Evolutionary conservation across 92 coral and sea anemone genomes (phyloP).

Genomic region (Plumapathes pennacea): DNA sequence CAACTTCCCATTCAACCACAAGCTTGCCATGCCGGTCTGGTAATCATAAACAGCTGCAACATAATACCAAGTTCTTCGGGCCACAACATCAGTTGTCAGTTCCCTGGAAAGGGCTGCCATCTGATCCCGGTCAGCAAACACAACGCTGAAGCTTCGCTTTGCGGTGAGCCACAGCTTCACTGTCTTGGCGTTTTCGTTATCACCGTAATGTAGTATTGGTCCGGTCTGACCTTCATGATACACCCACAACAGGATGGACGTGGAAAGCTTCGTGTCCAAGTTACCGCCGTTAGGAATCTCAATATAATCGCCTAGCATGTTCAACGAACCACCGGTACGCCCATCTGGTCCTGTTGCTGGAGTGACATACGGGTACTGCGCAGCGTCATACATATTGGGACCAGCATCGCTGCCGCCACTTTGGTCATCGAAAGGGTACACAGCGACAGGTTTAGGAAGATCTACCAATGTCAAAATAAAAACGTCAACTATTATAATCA

Average conservation of each 20-base stretch:
- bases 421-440: slow-evolving; percentile 22
- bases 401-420: slow-evolving; percentile 25
- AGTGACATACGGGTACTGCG: background rate
- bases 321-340: slow-evolving; percentile 4
- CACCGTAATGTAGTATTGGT: slow-evolving; percentile 16
- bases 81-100: background rate
- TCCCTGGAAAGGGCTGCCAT: background rate
- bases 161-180: background rate
- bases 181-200: background rate
- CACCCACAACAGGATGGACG: too few relatives aligned
- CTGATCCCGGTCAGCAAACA: background rate
- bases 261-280: slow-evolving; percentile 22
- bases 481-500: too few relatives aligned
- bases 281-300: slow-evolving; percentile 15
- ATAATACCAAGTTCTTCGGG: background rate
- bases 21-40: slow-evolving; percentile 11
- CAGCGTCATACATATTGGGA: slow-evolving; percentile 13
- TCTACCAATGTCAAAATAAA: too few relatives aligned
- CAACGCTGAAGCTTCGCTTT: background rate
- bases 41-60: slow-evolving; percentile 6
- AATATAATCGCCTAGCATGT: slow-evolving; percentile 6
- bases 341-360: slow-evolving; percentile 21
- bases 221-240: slow-evolving; percentile 25
- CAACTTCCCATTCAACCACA: slow-evolving; percentile 20
- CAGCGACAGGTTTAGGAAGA: slow-evolving; percentile 25